Evolutionary conservation across 1,140 invertebrate species (phyloP), one percentile per base, ranked within the genome.

Genomic region (Archivesica marissinica): DNA sequence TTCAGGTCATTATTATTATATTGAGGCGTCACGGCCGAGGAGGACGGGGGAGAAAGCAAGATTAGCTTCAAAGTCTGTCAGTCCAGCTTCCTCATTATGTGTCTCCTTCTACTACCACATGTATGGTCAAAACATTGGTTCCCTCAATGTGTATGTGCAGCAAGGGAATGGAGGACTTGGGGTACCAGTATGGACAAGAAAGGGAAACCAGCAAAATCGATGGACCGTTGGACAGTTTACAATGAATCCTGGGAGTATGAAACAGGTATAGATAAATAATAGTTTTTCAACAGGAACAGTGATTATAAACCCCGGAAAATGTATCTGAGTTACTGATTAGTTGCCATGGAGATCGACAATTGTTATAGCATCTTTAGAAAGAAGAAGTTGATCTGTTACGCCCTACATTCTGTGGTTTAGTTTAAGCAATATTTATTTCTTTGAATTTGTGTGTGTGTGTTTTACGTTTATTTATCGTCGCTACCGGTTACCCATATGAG

Each of bases 61-160:
- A 41, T 52, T 91, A 17, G 13, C 76, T 0, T 88, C 86, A 15
- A n/a, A 39, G 13, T 25, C 38, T 9, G 38, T 77, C 11, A n/a
- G 54, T 0, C 41, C 72, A 6, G 70, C 68, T 17, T 80, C 74
- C 3, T 66, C 85, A n/a, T 33, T 61, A 23, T 92, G 91, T 86
- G 33, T 91, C 0, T 85, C 76, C 11, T 97, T 97, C 90, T 97
- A 95, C 94, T 96, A 94, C 88, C 96, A 97, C 88, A 97, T 97
- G 96, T 97, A 95, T 89, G 96, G 97, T 30, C 17, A 2, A 17
- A 81, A 81, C 35, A 79, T 89, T 74, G 90, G 90, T 13, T 61
- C 68, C 4, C 81, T 91, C 35, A 88, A 91, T 83, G 81, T 91
- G 23, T 92, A 89, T 47, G 82, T 78, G 74, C 86, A 66, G 64